Percentiles rank a stretch among this genome's conserved stretches.
Conservation (phyloP, 2,113 vertebrate species). For the Rhombomys opimus region DNA sequence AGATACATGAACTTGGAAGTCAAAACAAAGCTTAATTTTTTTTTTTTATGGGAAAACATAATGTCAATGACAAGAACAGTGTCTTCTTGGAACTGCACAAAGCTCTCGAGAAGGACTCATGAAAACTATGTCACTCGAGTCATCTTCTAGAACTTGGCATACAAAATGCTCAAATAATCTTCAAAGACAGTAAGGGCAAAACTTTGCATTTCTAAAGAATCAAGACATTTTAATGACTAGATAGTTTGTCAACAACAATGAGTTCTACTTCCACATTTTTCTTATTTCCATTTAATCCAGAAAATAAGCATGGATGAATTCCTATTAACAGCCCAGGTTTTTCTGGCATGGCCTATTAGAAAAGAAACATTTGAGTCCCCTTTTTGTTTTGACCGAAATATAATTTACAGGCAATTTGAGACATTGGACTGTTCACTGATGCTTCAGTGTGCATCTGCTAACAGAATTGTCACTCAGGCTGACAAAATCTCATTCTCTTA, state of each 20-base stretch:
- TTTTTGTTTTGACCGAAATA: conserved; percentile 60
- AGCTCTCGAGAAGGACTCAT: conserved; percentile 20
- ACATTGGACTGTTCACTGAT: neutral
- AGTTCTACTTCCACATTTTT: neutral
- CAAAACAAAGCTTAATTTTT: neutral
- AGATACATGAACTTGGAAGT: neutral
- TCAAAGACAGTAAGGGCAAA: neutral
- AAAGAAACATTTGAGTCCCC: conserved; percentile 13
- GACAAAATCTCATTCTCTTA: neutral
- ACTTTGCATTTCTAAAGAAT: conserved; percentile 1
- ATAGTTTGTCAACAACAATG: neutral
- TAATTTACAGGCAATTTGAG: conserved; percentile 25
- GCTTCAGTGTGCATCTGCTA: conserved; percentile 25
- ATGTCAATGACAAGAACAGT: conserved; percentile 25
- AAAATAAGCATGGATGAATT: conserved; percentile 19
- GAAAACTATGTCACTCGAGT: conserved; percentile 6
- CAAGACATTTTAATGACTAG: conserved; percentile 9
- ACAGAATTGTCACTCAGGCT: neutral
- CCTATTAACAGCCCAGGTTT: neutral
- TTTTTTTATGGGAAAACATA: neutral
- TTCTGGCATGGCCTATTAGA: conserved; percentile 13
- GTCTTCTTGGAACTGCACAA: conserved; percentile 25
- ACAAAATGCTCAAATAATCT: neutral
- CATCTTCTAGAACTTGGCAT: neutral
- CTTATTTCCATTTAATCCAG: conserved; percentile 7